Base-by-base conservation (phyloP, 2,113 vertebrate species). In the Petrocephalus zakoni region DNA sequence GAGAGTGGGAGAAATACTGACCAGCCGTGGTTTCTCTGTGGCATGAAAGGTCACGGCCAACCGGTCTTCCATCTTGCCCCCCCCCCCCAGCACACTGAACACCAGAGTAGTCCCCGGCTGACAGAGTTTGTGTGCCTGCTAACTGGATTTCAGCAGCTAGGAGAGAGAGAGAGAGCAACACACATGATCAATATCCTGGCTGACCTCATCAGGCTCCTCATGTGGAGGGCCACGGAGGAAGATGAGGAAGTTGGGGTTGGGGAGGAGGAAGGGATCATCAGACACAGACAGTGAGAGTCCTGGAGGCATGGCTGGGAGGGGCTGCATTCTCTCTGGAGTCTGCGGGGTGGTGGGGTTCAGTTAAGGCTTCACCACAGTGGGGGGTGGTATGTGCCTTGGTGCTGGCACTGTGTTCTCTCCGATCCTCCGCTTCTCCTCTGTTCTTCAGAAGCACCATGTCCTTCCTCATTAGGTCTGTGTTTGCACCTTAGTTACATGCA, bases 111-210 rank as follows among this genome's bases (percentile, higher is more conserved):
- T 78, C 34, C 72, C 72, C 17, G 34, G 72, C 72, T 5, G 15
- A 13, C 72, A 19, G 72, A 29, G 17, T 21, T 72, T 4, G 72
- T 81, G 87, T 55, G 51, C 52, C 72, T 68, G 78, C 87, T 82
- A 56, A 81, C 87, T 34, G n/a, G 34, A 52, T 55, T 88, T 64
- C 37, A 88, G 68, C 29, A 13, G 68, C 68, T 34, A 5, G 64
- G 78, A 42, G 68, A 55, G 42, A 42, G 42, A 42, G 42, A 42
- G 10, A 56, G 29, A 37, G 72, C 21, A 0, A n/a, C 78, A 47
- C 78, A 56, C 34, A 25, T 82, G 87, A 82, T 88, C 72, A 21
- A 88, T 53, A 88, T 72, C 72, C 29, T 82, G 87, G 68, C 21
- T 17, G 72, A 88, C 87, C 72, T 72, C 68, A 82, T 56, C 47